Base-by-base conservation (phyloP, 2,113 vertebrate genomes). In the Bucco capensis region DNA sequence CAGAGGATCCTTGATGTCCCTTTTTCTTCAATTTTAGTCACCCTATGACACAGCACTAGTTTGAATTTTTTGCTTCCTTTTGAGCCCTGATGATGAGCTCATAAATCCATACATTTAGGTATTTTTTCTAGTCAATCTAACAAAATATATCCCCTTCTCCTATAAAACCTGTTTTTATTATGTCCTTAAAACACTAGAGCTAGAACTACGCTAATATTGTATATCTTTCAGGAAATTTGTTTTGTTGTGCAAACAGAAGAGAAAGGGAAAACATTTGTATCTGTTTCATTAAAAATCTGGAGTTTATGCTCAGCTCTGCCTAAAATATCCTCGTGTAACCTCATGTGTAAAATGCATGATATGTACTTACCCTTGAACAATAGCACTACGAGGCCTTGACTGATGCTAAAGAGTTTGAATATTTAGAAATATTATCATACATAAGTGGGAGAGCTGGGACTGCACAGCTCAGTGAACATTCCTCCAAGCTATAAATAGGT, bases 351-450 rank as follows among this genome's bases (percentile, higher is more conserved):
- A 90, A 82, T 79, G 40, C 19, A 57, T 51, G 46, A 56, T 89
- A 65, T 1, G 0, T 87, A 27, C 70, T 84, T 67, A 79, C 37
- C 70, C 54, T 33, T 79, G 49, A 91, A 89, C 73, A 92, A 61
- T 37, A 85, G 74, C 54, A 62, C 42, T 83, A 38, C 92, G 91
- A 89, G 71, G 37, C 58, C 71, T 91, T 79, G 60, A 82, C 66
- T 89, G 62, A 84, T 90, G 51, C 44, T 87, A 24, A 86, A 47
- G 64, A 76, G 64, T 76, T 72, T 79, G 58, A 87, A 79, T 76
- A 30, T 76, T 82, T 78, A 66, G 81, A 82, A 83, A 89, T 92
- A 89, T 93, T 93, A 79, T 58, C 89, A 85, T 91, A 69, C 5
- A 0, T 84, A 94, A 89, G 50, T 94, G 83, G 71, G 64, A 93